Base-by-base conservation (phyloP, 2,113 vertebrate genomes). In the Petrocephalus zakoni region DNA sequence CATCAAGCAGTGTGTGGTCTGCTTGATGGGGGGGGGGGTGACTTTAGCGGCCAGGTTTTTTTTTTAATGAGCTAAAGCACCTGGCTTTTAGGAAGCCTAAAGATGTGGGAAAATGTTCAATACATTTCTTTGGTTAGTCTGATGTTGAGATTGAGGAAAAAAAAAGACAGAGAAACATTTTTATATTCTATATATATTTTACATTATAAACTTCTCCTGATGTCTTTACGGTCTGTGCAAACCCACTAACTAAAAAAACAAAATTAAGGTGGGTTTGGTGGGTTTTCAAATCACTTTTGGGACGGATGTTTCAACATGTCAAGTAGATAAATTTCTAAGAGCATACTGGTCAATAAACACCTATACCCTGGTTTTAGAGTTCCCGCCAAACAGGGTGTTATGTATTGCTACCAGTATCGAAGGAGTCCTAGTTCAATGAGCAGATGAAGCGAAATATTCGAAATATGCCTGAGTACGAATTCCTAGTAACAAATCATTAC, bases 1-100 rank as follows among this genome's bases (percentile, higher is more conserved):
- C 78, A 55, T 58, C 82, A 83, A 84, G 87, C 68, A 52, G 88
- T 91, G 91, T 92, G 92, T 92, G 92, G 90, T 91, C 90, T 89
- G 64, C 64, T 49, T 22, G 61, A 22, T n/a, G 52, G 52, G 72
- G 29, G 22, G 29, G 68, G 72, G 55, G 86, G 42, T 88, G 56
- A 88, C 87, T 90, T 90, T 85, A 88, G 88, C 68, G 78, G 49
- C 55, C 68, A 86, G 87, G 5, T 13, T 81, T 52, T 22, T 58
- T 55, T 21, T 88, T 89, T 89, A n/a, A 87, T 61, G 87, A 87
- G 85, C 82, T 84, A 75, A 89, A 91, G 78, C 86, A 89, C 84
- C 58, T 88, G 85, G 56, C 85, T 87, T 75, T n/a, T 86, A 34
- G 52, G 21, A 72, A 83, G 53, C 4, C 85, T 89, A 87, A 61